These are phyloP conservation scores for Gopherus flavomarginatus DNA, from an alignment of 2,113 vertebrate species.

Conservation along the genomic window DNA sequence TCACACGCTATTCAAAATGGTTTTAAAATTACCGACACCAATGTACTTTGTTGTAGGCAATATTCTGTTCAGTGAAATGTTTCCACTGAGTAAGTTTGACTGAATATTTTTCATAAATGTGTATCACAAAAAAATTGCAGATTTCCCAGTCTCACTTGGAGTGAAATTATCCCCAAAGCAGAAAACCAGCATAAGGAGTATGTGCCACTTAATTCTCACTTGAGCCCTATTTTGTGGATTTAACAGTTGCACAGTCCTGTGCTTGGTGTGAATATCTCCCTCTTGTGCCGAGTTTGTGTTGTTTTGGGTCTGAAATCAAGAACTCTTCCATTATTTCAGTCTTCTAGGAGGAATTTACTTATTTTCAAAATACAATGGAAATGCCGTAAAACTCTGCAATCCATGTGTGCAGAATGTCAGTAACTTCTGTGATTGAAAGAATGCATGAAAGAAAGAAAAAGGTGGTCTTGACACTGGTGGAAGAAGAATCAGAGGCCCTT, in stretches of 20 bases:
- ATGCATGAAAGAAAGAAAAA: neutral
- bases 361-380: neutral
- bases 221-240: neutral
- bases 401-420: fast-evolving
- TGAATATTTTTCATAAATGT: neutral
- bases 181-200: neutral
- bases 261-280: neutral
- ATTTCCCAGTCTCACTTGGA: neutral
- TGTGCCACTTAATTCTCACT: no score
- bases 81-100: neutral
- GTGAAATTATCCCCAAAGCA: neutral
- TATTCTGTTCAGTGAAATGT: neutral
- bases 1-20: neutral
- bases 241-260: neutral
- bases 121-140: neutral
- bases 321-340: neutral
- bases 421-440: neutral
- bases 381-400: neutral
- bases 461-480: neutral
- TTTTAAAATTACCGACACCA: neutral
- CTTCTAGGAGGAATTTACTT: neutral
- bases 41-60: neutral
- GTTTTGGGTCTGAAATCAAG: neutral
- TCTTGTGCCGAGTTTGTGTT: neutral
- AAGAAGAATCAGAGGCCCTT: neutral